A percentile compares a stretch with the other conserved stretches of the same genome.
phyloP scores from a whole-genome alignment of 2,797 vertebrate species.

The Gouania willdenowi region DNA sequence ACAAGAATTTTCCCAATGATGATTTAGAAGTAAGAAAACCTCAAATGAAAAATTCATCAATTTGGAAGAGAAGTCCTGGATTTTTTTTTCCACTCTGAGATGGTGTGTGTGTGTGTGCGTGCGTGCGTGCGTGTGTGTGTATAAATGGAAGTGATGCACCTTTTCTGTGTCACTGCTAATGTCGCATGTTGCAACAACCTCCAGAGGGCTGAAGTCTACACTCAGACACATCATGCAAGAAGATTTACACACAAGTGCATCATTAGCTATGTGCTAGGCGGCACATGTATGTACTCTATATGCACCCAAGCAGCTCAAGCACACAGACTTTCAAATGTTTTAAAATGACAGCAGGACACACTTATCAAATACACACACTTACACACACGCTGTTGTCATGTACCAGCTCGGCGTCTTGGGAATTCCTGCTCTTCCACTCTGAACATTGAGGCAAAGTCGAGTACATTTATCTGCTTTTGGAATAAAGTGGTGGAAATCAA shows the following conservation, averaged over 20 bases:
- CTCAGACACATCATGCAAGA: slow-evolving; percentile 5
- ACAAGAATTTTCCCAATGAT: slow-evolving; percentile 40
- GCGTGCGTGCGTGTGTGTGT: slow-evolving; percentile 1
- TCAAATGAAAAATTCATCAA: slow-evolving; percentile 59
- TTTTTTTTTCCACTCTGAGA: slow-evolving; percentile 11
- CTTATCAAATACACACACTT: neutral
- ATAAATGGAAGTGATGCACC: slow-evolving; percentile 51
- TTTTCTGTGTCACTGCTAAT: slow-evolving; percentile 67
- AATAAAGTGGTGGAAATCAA: slow-evolving; percentile 30
- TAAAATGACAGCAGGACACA: neutral
- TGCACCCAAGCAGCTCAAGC: neutral
- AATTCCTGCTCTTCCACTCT: slow-evolving; percentile 20
- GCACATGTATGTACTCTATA: no score
- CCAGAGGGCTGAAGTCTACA: slow-evolving; percentile 30
- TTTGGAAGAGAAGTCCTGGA: slow-evolving; percentile 33
- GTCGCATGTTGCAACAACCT: slow-evolving; percentile 42
- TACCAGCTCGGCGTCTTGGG: slow-evolving; percentile 36
- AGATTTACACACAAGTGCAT: neutral
- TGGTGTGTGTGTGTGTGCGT: neutral
- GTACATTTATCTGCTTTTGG: slow-evolving; percentile 33
- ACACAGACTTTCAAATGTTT: neutral
- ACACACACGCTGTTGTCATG: slow-evolving; percentile 18
- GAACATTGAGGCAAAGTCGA: slow-evolving; percentile 29
- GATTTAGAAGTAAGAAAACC: slow-evolving; percentile 36
- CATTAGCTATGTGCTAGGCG: slow-evolving; percentile 8